phyloP scores from a whole-genome alignment of 2,888 invertebrate genomes.

The Nymphalis c-album region DNA sequence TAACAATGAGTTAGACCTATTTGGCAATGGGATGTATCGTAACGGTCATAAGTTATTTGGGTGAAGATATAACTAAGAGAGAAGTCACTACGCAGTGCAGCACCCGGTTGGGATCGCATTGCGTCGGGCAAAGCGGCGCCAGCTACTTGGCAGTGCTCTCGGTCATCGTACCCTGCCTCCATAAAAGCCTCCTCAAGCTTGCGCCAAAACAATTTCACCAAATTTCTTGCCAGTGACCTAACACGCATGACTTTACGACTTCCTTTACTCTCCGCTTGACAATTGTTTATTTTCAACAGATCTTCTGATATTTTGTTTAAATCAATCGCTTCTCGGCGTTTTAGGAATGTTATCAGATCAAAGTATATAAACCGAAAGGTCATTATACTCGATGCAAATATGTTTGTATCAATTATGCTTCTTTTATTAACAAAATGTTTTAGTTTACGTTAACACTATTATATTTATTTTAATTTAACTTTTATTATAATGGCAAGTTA shows the following conservation, averaged over 20 bases:
- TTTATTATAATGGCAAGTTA: no score
- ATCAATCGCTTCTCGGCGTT: slow-evolving; percentile 59
- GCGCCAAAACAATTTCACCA: slow-evolving; percentile 79
- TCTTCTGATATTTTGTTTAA: slow-evolving; percentile 63
- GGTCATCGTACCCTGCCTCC: slow-evolving; percentile 74
- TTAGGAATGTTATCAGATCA: slow-evolving; percentile 54
- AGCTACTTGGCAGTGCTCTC: slow-evolving; percentile 74
- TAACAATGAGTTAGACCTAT: slow-evolving; percentile 52
- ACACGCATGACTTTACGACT: slow-evolving; percentile 77
- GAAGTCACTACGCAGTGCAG: slow-evolving; percentile 75
- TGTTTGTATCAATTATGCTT: neutral
- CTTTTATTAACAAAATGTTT: neutral
- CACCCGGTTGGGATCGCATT: slow-evolving; percentile 63
- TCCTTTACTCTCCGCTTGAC: slow-evolving; percentile 52
- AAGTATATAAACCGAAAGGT: slow-evolving; percentile 39
- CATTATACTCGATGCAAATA: neutral
- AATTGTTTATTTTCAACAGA: slow-evolving; percentile 60
- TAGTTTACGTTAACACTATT: neutral
- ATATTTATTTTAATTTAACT: no score
- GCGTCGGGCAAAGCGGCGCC: slow-evolving; percentile 77
- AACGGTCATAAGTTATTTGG: slow-evolving; percentile 63
- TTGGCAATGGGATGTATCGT: slow-evolving; percentile 65
- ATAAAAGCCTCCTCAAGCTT: slow-evolving; percentile 73
- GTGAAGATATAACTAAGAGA: slow-evolving; percentile 53
- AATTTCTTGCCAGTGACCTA: slow-evolving; percentile 74